Evolutionary conservation across 35 echinoderm and acorn worm species (phyloP), one percentile per base, ranked within the genome.

Genomic region (Lytechinus variegatus): DNA sequence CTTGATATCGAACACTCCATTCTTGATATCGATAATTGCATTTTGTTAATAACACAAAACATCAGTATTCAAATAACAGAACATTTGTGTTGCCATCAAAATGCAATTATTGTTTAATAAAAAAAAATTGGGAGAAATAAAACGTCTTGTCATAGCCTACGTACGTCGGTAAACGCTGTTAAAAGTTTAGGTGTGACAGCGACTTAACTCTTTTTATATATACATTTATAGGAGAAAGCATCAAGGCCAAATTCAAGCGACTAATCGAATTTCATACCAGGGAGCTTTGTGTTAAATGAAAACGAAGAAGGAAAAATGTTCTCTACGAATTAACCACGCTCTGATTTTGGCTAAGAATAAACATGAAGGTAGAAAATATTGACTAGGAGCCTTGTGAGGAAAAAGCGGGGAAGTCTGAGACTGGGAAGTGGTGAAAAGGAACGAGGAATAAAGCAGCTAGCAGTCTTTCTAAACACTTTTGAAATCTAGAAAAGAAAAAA

Each of bases 231-330:
- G 61, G 24, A 71, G 12, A 21, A 71, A 6, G 66, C 66, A 16
- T 79, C 66, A 79, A 79, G 66, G 66, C 66, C 19, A 79, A n/a
- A 14, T 27, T 79, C 66, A 79, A 24, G 66, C 66, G 66, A 24
- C n/a, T 79, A 79, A 79, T 79, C 66, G 66, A 79, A 79, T 79
- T 79, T 79, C 66, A 79, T 79, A 79, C 19, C 66, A 79, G 66
- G 66, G 66, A 79, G 21, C 66, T 79, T 79, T 79, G 21, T 79
- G 66, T 79, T 24, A 79, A 79, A 79, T 16, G 21, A 58, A 58
- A 58, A 58, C 56, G 56, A 58, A 58, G 56, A 58, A 58, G 56
- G 66, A 79, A 79, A 71, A 24, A 24, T 16, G 66, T 79, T n/a
- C 66, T 79, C 66, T 79, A 24, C 66, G 66, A 79, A n/a, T 79